Evolutionary conservation across 2,113 vertebrate genomes (phyloP).

Genomic region (Hiodon tergisus): DNA sequence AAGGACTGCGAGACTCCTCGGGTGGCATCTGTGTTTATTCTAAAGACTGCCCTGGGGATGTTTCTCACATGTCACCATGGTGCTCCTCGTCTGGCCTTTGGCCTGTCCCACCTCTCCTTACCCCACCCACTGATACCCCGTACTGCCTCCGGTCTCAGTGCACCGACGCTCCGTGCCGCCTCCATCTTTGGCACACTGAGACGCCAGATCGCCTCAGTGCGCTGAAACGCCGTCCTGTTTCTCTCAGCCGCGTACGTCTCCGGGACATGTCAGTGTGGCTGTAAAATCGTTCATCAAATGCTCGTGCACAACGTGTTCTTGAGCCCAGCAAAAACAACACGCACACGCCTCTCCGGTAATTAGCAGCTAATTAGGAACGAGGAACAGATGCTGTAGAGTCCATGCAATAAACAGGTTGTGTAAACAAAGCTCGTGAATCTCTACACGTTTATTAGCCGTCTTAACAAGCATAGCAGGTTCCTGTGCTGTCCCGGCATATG

Average conservation of each 20-base stretch:
- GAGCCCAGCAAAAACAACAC: slow-evolving; percentile 71
- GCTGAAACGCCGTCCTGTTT: background rate
- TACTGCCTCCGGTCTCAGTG: too few relatives aligned
- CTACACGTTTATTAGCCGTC: slow-evolving; percentile 80
- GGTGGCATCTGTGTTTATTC: too few relatives aligned
- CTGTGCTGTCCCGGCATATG: slow-evolving; percentile 18
- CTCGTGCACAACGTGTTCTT: slow-evolving; percentile 78
- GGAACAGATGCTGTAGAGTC: slow-evolving; percentile 91
- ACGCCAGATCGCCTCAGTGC: background rate
- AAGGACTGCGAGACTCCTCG: too few relatives aligned
- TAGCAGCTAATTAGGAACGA: slow-evolving; percentile 88
- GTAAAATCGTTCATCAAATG: slow-evolving; percentile 71
- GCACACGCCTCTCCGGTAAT: slow-evolving; percentile 79
- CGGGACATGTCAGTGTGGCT: background rate
- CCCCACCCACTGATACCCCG: background rate
- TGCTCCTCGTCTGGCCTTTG: background rate
- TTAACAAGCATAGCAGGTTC: slow-evolving; percentile 60
- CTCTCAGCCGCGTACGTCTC: background rate
- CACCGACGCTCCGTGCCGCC: background rate
- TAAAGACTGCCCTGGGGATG: too few relatives aligned
- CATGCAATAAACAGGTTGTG: slow-evolving; percentile 82
- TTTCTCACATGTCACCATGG: too few relatives aligned
- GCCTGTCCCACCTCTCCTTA: too few relatives aligned
- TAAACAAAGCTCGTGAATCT: slow-evolving; percentile 96
- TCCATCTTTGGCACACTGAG: too few relatives aligned